Evolutionary conservation across 2,888 invertebrate species (phyloP).

Genomic region (Furcula furcula): DNA sequence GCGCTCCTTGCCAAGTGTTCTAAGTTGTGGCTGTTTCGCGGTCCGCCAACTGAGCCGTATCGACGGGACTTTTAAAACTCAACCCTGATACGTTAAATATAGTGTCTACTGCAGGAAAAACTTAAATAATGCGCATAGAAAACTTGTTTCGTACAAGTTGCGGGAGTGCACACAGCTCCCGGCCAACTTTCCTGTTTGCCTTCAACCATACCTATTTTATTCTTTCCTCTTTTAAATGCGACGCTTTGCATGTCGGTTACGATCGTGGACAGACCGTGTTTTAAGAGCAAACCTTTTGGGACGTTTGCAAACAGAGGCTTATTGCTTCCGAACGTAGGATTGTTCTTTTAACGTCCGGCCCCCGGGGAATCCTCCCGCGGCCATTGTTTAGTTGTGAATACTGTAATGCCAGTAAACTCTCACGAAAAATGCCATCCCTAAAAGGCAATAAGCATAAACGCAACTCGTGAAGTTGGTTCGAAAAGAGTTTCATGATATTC

Average conservation of each 20-base stretch:
- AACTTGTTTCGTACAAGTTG: slow-evolving; percentile 58
- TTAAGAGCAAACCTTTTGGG: slow-evolving; percentile 65
- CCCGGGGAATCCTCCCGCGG: slow-evolving; percentile 34
- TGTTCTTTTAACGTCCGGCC: slow-evolving; percentile 54
- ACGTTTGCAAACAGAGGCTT: slow-evolving; percentile 60
- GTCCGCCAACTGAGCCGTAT: slow-evolving; percentile 56
- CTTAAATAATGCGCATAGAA: slow-evolving; percentile 72
- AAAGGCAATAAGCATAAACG: slow-evolving; percentile 65
- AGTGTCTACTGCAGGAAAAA: slow-evolving; percentile 61
- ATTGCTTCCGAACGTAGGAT: slow-evolving; percentile 57
- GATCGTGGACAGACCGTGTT: slow-evolving; percentile 54
- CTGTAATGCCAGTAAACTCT: slow-evolving; percentile 44
- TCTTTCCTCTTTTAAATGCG: slow-evolving; percentile 61
- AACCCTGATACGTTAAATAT: slow-evolving; percentile 67
- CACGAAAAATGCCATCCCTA: slow-evolving; percentile 44
- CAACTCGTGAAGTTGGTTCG: slow-evolving; percentile 54
- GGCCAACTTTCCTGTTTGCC: slow-evolving; percentile 67
- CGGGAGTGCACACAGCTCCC: slow-evolving; percentile 43
- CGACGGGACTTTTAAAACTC: slow-evolving; percentile 67
- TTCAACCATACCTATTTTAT: slow-evolving; percentile 58
- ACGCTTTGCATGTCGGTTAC: slow-evolving; percentile 67
- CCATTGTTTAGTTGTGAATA: slow-evolving; percentile 52
- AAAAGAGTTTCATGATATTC: slow-evolving; percentile 51
- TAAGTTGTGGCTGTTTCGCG: slow-evolving; percentile 61
- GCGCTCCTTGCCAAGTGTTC: slow-evolving; percentile 66